These are phyloP conservation scores for Falco biarmicus DNA, from an alignment of 2,797 vertebrate species.

Conservation along the genomic window DNA sequence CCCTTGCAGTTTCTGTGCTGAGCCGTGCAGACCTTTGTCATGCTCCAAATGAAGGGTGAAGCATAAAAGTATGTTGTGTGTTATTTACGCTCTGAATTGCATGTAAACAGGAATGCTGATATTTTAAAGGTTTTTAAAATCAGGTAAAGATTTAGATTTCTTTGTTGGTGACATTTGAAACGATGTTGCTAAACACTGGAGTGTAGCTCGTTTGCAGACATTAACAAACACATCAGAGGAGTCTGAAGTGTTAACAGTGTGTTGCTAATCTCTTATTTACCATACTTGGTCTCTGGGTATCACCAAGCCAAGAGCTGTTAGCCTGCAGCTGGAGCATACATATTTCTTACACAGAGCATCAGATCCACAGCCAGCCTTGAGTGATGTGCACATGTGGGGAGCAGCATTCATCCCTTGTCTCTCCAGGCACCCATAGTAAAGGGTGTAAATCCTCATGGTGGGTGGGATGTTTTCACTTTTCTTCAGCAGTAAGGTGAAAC, in stretches of 20 bases:
- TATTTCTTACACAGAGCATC: not conserved
- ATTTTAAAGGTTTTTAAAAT: not conserved
- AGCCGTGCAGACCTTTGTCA: not conserved
- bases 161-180: not conserved
- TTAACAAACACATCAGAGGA: not conserved
- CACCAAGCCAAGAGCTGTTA: not conserved
- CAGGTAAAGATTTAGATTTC: not conserved
- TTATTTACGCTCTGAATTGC: not conserved
- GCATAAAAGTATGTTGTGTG: not conserved
- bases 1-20: not conserved
- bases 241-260: not conserved
- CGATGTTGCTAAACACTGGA: not conserved
- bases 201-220: not conserved
- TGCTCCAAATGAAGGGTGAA: not conserved
- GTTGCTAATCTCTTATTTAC: not conserved
- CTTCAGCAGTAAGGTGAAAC: not conserved
- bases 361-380: rapidly evolving
- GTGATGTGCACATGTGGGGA: not conserved
- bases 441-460: not conserved
- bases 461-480: not conserved
- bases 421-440: rapidly evolving
- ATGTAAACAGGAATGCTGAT: not conserved
- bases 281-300: not conserved
- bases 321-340: not conserved
- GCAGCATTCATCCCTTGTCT: not conserved